Evolutionary conservation across 1,140 invertebrate species (phyloP), one percentile per base, ranked within the genome.

Genomic region (Piezodorus guildinii): DNA sequence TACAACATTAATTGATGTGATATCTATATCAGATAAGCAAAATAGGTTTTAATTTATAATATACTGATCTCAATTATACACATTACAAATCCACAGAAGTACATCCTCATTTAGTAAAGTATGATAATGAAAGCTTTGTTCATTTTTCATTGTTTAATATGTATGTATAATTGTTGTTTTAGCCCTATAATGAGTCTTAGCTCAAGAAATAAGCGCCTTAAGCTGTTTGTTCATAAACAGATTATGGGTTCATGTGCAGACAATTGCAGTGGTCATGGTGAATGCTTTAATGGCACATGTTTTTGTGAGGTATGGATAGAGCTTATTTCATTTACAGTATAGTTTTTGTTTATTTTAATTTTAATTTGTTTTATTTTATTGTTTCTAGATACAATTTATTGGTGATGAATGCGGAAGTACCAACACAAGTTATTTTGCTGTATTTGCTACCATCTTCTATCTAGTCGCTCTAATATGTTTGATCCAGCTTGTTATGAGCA

Each of bases 401-500:
- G 85, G 84, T 15, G 75, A 77, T 3, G 78, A 80, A 60, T 87
- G 85, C 69, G 77, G 79, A 54, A 77, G 81, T 58, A 79, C 79
- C 27, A 87, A 86, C 73, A 73, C 81, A 30, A 79, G 78, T 65
- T 86, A 85, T 67, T 85, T 83, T 63, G 78, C 87, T 70, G 85
- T 78, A 74, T 93, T 81, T 80, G 90, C 78, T 73, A 85, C 72
- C 70, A 77, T 94, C 34, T 95, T 94, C 75, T 86, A 91, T 67
- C 74, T 88, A 52, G 81, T 94, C 39, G 89, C 88, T 45, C 78
- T 90, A n/a, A 83, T 94, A 2, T 93, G 90, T 68, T 80, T 92
- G 21, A 82, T 90, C 46, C 93, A 96, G 76, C 78, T 96, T 62
- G 82, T 91, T 43, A 88, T 90, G 75, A 90, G 88, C 72, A 82